Base-by-base conservation (phyloP, 1,140 invertebrate genomes). In the Metaphire vulgaris region DNA sequence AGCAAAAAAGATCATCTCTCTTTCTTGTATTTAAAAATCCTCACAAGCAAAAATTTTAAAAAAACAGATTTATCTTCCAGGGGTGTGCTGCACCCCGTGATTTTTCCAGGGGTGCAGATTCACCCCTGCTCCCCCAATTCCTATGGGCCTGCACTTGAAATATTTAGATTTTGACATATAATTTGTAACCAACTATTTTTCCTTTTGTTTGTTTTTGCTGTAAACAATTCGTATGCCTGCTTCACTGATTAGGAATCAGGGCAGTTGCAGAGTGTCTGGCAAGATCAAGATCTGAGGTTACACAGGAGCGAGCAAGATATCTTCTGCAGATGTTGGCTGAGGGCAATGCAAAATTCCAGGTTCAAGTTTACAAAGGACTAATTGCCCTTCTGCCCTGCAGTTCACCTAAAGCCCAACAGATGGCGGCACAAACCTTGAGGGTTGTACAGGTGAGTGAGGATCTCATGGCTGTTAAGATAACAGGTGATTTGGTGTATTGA, bases 341-440 rank as follows among this genome's bases (percentile, higher is more conserved):
- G 77, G 85, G 85, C 33, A 87, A 87, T 75, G 83, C 85, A n/a
- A 84, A 85, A 75, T 87, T 84, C 80, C 79, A 85, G 73, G 78
- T 79, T 28, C 85, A 86, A 76, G 85, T 86, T 26, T 87, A 87
- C 78, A 86, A 87, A 77, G 85, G 85, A 6, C 81, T 87, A 0
- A 86, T 87, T 80, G 86, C 85, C 16, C 79, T 87, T 14, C 78
- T 87, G 26, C 85, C 85, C 6, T 86, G 85, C 79, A 86, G 79
- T 75, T 87, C 86, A 74, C 86, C 86, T 2, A 86, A 86, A 80
- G 86, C 86, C 1, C 85, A 87, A 76, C 85, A 87, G 80, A 83
- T 86, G 82, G 83, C 86, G 76, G 85, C 83, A 69, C 83, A 85
- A 76, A 81, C 83, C 33, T 79, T 87, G 0, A 76, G 84, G 73